Evolutionary conservation across 1,140 invertebrate genomes (phyloP).

Genomic region (Penaeus japonicus): DNA sequence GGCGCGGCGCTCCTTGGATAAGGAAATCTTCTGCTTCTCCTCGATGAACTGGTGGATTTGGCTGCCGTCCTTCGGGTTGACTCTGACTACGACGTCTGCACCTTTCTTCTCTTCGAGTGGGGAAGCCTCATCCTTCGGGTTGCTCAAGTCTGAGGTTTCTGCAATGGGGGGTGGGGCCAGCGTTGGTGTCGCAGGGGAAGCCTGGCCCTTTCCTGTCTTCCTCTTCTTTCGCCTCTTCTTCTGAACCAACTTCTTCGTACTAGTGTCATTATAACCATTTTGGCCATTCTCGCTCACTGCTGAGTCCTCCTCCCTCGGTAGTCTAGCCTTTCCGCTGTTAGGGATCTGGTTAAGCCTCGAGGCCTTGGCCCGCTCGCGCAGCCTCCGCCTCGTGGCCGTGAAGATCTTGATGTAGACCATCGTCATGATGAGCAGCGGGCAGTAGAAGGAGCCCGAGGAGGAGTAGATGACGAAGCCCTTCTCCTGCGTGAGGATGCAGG

Average conservation of each 20-base stretch:
- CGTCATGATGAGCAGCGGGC: slow-evolving; percentile 92
- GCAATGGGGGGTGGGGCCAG: slow-evolving; percentile 20
- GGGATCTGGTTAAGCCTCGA: slow-evolving; percentile 32
- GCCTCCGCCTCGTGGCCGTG: slow-evolving; percentile 81
- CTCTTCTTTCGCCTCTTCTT: slow-evolving; percentile 51
- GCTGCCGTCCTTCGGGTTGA: slow-evolving; percentile 57
- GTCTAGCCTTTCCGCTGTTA: slow-evolving; percentile 8
- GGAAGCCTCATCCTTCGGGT: slow-evolving; percentile 3
- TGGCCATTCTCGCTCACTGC: slow-evolving; percentile 53
- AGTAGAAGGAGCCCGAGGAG: slow-evolving; percentile 93
- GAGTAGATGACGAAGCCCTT: slow-evolving; percentile 94
- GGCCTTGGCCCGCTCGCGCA: slow-evolving; percentile 73
- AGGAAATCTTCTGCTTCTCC: slow-evolving; percentile 90
- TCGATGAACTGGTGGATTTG: slow-evolving; percentile 90
- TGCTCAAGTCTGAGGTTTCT: slow-evolving; percentile 29
- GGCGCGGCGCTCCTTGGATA: slow-evolving; percentile 90
- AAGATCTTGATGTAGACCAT: slow-evolving; percentile 95
- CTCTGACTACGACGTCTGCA: slow-evolving; percentile 19
- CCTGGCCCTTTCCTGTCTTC: slow-evolving; percentile 14
- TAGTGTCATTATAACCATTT: slow-evolving; percentile 42
- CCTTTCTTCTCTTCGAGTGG: slow-evolving; percentile 24
- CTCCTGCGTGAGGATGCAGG: slow-evolving; percentile 82
- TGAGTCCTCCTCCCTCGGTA: slow-evolving; percentile 29
- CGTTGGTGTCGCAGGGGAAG: slow-evolving; percentile 8
- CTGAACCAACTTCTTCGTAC: slow-evolving; percentile 39